Percentiles rank a stretch among this genome's conserved stretches.
phyloP scores from a whole-genome alignment of 2,888 invertebrate species.

The Palloptera scutellata region DNA sequence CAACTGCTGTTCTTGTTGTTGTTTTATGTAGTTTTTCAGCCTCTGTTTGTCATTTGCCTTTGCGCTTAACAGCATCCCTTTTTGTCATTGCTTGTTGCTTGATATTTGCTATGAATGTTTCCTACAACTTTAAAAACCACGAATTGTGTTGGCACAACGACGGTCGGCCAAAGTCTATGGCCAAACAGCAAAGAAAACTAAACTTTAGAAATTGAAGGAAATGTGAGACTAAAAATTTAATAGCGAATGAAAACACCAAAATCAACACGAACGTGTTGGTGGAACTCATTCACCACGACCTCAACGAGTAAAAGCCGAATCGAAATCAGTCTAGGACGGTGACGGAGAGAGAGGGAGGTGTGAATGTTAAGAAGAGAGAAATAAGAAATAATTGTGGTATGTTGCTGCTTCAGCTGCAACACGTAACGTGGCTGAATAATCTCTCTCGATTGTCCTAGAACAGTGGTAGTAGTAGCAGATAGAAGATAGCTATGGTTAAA shows the following conservation, averaged over 20 bases:
- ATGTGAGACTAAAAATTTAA: not conserved
- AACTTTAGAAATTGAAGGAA: not conserved
- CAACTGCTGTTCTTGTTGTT: not conserved
- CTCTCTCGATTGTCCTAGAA: not conserved
- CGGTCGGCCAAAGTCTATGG: not conserved
- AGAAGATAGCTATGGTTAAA: not conserved
- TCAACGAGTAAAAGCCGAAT: no score
- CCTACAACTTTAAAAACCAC: not conserved
- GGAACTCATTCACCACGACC: no score
- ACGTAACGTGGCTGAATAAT: not conserved
- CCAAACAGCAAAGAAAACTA: not conserved
- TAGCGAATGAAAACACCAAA: not conserved
- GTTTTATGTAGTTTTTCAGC: not conserved
- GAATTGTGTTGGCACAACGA: not conserved
- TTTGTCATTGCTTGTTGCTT: not conserved
- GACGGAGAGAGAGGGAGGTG: no score
- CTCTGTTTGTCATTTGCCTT: no score
- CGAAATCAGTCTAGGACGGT: no score
- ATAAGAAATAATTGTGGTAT: not conserved
- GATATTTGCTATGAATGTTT: not conserved
- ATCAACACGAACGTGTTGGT: no score
- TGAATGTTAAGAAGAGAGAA: no score
- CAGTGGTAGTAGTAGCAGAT: not conserved
- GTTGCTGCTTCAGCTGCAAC: slow-evolving; percentile 2
- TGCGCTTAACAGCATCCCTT: no score